Conservation (phyloP, 2,113 vertebrate species). For the Pan troglodytes region DNA sequence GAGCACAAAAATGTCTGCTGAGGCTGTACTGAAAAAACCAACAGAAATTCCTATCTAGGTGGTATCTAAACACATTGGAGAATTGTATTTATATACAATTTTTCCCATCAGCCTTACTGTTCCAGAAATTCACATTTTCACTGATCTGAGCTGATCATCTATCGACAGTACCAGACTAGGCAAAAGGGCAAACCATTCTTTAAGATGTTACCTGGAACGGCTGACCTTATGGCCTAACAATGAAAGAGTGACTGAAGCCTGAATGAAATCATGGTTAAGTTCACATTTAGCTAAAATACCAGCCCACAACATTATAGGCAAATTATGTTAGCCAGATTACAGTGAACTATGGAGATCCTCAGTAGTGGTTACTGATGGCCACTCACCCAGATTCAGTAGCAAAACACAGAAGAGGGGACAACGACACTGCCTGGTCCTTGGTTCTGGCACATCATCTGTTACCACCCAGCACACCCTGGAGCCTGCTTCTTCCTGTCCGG, state of each 20-base stretch:
- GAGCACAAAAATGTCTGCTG: neutral
- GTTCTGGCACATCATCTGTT: accelerated
- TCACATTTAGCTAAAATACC: neutral
- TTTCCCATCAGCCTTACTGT: too few relatives aligned
- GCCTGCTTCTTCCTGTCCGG: neutral
- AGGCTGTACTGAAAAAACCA: neutral
- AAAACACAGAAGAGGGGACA: neutral
- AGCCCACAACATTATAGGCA: neutral
- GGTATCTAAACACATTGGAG: neutral
- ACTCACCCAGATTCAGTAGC: neutral
- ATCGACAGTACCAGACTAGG: neutral
- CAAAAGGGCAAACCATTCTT: neutral
- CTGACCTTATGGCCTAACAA: neutral
- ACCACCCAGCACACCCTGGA: accelerated
- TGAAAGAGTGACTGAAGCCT: neutral
- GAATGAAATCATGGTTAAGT: neutral
- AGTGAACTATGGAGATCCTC: neutral
- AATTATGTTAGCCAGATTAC: neutral
- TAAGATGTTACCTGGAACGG: neutral
- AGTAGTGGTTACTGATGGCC: neutral
- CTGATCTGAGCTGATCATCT: neutral
- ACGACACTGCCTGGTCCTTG: accelerated
- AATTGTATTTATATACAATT: neutral
- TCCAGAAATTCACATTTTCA: neutral
- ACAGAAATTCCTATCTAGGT: neutral